These are phyloP conservation scores for Natator depressus DNA, from an alignment of 2,113 vertebrate species.

Conservation along the genomic window DNA sequence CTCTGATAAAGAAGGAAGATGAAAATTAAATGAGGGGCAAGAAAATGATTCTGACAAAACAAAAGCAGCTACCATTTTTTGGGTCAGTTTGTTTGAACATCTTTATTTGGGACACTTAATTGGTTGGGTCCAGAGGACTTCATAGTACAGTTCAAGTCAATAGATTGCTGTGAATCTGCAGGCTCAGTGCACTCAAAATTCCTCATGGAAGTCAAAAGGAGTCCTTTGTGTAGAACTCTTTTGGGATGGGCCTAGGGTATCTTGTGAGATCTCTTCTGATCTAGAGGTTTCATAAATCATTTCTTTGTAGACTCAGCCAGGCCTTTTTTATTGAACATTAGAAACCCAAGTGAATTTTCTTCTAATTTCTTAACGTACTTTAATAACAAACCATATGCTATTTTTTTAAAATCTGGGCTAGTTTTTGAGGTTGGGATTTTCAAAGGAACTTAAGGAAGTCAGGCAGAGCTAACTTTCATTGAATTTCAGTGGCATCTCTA, in stretches of 20 bases:
- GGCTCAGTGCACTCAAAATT: neutral
- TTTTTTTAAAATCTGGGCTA: neutral
- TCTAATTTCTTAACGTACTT: neutral
- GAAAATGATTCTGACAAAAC: neutral
- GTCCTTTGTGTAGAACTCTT: neutral
- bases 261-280: neutral
- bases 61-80: neutral
- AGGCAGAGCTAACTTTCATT: neutral
- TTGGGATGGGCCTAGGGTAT: neutral
- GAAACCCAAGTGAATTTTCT: neutral
- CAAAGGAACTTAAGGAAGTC: neutral
- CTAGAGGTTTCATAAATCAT: neutral
- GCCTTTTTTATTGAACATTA: neutral
- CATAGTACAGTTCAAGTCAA: neutral
- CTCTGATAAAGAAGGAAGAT: neutral
- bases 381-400: neutral
- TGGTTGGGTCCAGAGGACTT: neutral
- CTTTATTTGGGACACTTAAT: conserved; percentile 14
- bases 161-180: neutral
- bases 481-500: neutral
- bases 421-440: neutral
- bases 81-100: neutral
- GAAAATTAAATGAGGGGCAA: neutral
- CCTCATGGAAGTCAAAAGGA: neutral
- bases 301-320: neutral